Evolutionary conservation across 2,888 invertebrate species (phyloP), one percentile per base, ranked within the genome.

Genomic region (Formica aserva): DNA sequence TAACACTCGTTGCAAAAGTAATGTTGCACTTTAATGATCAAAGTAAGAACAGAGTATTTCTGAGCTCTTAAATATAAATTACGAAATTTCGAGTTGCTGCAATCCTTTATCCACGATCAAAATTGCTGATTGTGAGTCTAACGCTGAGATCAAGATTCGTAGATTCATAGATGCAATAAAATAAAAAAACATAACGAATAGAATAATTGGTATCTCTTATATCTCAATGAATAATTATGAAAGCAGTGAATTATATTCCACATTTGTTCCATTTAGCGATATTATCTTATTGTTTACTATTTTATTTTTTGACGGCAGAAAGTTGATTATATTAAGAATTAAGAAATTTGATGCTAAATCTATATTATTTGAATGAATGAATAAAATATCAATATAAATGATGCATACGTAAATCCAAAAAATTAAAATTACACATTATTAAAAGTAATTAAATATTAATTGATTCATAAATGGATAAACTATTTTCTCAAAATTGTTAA

Each of bases 1-100:
- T 80, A 72, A 72, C 18, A 26, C 13, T n/a, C 26, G 48, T 48
- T 60, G 29, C 45, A 72, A 57, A 57, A 77, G 55, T 72, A n/a
- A 48, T 62, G 35, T 26, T 13, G 32, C 60, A 32, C 41, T 8
- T 57, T n/a, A 38, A 32, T 18, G 60, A 15, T 71, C 62, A 62
- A 80, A 80, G 57, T 45, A 71, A 80, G 38, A 60, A 35, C 45
- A 62, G 57, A 6, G 22, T 38, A 67, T 66, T 77, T 77, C 55
- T 66, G n/a, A 3, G 22, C 11, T 52, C 48, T 52, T n/a, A 3
- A 57, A 26, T 52, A 45, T 55, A 77, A 77, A 77, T 67, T 77
- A 57, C 41, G 41, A 67, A 57, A 77, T 2, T 11, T 35, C 6
- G 11, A 77, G 41, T 77, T 67, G 26, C n/a, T 55, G 26, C 29